Percentiles rank a stretch among this genome's conserved stretches.
Conservation (phyloP, 2,797 vertebrate species). For the Characodon lateralis region DNA sequence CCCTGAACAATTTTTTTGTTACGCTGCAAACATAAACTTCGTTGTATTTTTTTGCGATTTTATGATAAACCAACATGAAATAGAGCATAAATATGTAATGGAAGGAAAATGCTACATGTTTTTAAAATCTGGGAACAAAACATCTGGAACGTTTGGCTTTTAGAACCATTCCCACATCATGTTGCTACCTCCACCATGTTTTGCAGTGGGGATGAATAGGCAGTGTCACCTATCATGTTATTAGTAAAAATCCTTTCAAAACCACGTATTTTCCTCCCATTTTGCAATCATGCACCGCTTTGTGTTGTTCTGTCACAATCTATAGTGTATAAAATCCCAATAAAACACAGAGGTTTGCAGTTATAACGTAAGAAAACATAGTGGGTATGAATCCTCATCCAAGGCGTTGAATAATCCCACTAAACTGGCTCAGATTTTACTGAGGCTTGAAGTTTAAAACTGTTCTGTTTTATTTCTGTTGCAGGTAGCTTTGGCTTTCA, state of each 20-base stretch:
- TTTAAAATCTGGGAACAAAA: not conserved
- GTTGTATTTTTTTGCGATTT: not conserved
- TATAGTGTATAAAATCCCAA: not conserved
- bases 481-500: slow-evolving; percentile 20
- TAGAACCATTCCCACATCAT: not conserved
- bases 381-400: not conserved
- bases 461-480: slow-evolving; percentile 28
- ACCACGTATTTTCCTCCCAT: not conserved
- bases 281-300: not conserved
- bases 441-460: slow-evolving; percentile 18
- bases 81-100: not conserved
- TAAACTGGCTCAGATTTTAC: slow-evolving; percentile 36
- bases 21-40: not conserved
- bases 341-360: not conserved
- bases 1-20: not conserved
- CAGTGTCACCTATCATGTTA: no score
- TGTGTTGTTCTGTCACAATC: not conserved
- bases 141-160: not conserved
- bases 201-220: not conserved
- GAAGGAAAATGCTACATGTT: not conserved
- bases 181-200: not conserved
- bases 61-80: not conserved
- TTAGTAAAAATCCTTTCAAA: not conserved
- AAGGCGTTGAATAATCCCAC: slow-evolving; percentile 10
- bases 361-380: not conserved